Conservation (phyloP, 1,140 invertebrate genomes). For the Drosophila carrolli region DNA sequence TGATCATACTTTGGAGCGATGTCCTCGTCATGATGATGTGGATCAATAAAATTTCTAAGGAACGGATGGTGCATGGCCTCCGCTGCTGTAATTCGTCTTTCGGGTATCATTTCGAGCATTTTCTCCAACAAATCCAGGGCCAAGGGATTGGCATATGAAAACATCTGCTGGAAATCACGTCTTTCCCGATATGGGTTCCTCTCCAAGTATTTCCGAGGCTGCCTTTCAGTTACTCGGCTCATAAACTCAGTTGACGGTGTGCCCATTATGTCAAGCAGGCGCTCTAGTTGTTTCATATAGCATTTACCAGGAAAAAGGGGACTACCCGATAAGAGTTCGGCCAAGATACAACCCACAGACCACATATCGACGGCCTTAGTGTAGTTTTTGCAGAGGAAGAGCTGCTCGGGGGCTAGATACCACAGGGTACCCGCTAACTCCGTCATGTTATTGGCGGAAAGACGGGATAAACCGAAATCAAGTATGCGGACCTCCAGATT, state of each 20-base stretch:
- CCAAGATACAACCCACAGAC: constrained; percentile 99
- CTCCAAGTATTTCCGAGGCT: constrained; percentile 95
- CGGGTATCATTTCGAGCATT: constrained; percentile 98
- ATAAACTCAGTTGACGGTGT: constrained; percentile 95
- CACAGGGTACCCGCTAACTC: constrained; percentile 99
- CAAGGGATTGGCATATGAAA: constrained; percentile 94
- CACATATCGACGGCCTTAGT: constrained; percentile 99
- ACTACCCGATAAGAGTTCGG: constrained; percentile 94
- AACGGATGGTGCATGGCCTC: constrained; percentile 94
- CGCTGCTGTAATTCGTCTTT: constrained; percentile 96
- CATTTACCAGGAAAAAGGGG: constrained; percentile 97
- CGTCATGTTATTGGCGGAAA: constrained; percentile 99
- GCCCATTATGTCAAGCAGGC: constrained; percentile 96
- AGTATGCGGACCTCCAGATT: constrained; percentile 99
- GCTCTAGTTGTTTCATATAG: constrained; percentile 98
- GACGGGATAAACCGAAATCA: constrained; percentile 98
- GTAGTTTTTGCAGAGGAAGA: constrained; percentile 99
- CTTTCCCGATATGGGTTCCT: constrained; percentile 91
- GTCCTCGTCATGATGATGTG: constrained; percentile 91
- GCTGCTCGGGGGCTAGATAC: constrained; percentile 98
- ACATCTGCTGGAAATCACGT: constrained; percentile 95
- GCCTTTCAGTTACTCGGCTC: constrained; percentile 95
- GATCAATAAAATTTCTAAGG: constrained; percentile 95
- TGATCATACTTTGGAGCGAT: constrained; percentile 94
- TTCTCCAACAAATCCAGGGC: constrained; percentile 97